Base-by-base conservation (phyloP, 2,888 invertebrate genomes). In the Scotopteryx bipunctaria region DNA sequence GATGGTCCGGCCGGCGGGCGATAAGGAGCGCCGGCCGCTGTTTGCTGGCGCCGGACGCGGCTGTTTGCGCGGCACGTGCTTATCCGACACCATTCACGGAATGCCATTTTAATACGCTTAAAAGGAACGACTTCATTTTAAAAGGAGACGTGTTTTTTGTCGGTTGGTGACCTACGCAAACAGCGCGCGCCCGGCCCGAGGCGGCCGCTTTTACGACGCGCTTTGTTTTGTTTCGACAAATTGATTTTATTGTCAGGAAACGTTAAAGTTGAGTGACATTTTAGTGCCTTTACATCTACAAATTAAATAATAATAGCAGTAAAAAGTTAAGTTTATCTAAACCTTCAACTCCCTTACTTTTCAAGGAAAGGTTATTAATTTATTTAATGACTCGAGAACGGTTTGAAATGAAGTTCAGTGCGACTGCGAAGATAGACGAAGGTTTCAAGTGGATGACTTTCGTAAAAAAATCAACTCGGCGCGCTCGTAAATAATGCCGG, bases 71-170 rank as follows among this genome's bases (percentile, higher is more conserved):
- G 86, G 84, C 86, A 78, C 87, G 87, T 83, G 86, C 86, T 81
- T 77, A 77, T 79, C 81, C 83, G 79, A 76, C 67, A 74, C 85
- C 86, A 76, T 85, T 79, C 81, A 82, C 69, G 86, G 86, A 83
- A 83, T 80, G 83, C 83, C 74, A 83, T 83, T 83, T 82, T 78
- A 81, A 83, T 81, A 76, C 77, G 74, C 78, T 81, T 78, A 71
- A 80, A 83, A 78, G 79, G 83, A 74, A 79, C 72, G 69, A 76
- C 70, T 76, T 75, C 71, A 73, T 78, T 78, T 77, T 69, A 75
- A 76, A 74, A 69, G 72, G 73, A 66, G 67, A 71, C 71, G 68
- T 57, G 49, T 83, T 80, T 82, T 82, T 78, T 72, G 67, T 58
- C n/a, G n/a, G n/a, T n/a, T n/a, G 32, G 16, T 19, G 32, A 16